Base-by-base conservation (phyloP, 2,888 invertebrate species). In the Monoplex corrugatus region DNA sequence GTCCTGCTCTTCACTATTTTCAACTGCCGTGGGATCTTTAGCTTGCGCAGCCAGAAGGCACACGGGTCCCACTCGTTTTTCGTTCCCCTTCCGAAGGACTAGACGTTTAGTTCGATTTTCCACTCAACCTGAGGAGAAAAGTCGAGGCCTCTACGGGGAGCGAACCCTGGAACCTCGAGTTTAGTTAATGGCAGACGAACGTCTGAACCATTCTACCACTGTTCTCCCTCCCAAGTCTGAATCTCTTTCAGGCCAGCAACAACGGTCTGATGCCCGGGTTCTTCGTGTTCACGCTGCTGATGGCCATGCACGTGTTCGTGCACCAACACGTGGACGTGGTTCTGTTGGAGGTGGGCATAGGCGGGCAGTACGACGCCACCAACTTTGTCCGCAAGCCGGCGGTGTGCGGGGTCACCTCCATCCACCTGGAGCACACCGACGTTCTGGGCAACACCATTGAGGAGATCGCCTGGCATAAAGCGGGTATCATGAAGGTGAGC, bases 271-370 rank as follows among this genome's bases (percentile, higher is more conserved):
- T 89, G 87, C 83, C 87, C 28, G 87, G 89, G 10, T 87, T 68
- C 63, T 89, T 87, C 32, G 87, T 50, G 32, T 63, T 86, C 32
- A 23, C n/a, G 0, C 75, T 85, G 8, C 85, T 89, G 32, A 89
- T 89, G 89, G 85, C 86, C 19, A n/a, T 86, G 13, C 45, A 84
- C 75, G 40, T 89, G 13, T 89, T 89, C 50, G 50, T 86, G 35
- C 57, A 40, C 23, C 38, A 85, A 28, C 19, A 63, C n/a, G 94
- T 95, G n/a, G 98, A 99, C 95, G 99, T 98, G 1, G 98, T 98
- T 0, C 97, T 99, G 57, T 95, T 99, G 10, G 99, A 99, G 96
- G 99, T 99, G 80, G 99, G 99, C 72, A 98, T 99, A 92, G 99
- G 99, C 0, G 99, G 99, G 0, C 97, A 98, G 94, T 97, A 97